Percentiles rank a stretch among this genome's conserved stretches.
phyloP scores from a whole-genome alignment of 2,113 vertebrate species.

The Eurypyga helias region DNA sequence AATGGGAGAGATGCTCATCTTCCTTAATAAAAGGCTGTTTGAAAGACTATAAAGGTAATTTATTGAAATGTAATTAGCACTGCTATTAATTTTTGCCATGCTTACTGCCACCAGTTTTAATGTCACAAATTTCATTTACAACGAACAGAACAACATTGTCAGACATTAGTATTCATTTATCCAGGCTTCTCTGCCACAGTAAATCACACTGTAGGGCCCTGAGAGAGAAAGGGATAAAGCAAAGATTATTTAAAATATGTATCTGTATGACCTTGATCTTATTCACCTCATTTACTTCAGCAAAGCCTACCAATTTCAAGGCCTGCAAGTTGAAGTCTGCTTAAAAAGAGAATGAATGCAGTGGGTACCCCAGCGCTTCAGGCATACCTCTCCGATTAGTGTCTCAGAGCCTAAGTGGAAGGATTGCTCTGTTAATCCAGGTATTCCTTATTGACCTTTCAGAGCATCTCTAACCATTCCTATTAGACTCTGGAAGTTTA shows the following conservation, averaged over 20 bases:
- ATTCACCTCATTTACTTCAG: conserved; percentile 1
- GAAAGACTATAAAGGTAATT: conserved; percentile 68
- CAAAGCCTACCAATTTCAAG: background rate
- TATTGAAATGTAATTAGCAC: conserved; percentile 69
- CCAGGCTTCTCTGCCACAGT: background rate
- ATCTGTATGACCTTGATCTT: conserved; percentile 30
- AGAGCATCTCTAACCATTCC: background rate
- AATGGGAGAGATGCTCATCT: conserved; percentile 14
- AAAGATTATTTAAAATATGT: background rate
- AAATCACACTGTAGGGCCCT: background rate
- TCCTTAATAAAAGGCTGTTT: conserved; percentile 60
- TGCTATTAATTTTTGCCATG: conserved; percentile 67
- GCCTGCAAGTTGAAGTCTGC: background rate
- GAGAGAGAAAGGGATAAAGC: background rate
- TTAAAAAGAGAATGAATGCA: background rate
- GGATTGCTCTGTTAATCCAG: background rate
- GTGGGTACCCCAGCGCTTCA: background rate
- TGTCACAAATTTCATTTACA: conserved; percentile 43
- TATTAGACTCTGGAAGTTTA: background rate
- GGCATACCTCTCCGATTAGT: background rate
- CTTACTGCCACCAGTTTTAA: conserved; percentile 67
- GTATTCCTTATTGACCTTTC: background rate
- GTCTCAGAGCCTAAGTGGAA: background rate
- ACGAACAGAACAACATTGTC: conserved; percentile 10
- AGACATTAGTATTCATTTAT: background rate